phyloP scores from a whole-genome alignment of 2,888 invertebrate species.

The Chrysodeixis includens region DNA sequence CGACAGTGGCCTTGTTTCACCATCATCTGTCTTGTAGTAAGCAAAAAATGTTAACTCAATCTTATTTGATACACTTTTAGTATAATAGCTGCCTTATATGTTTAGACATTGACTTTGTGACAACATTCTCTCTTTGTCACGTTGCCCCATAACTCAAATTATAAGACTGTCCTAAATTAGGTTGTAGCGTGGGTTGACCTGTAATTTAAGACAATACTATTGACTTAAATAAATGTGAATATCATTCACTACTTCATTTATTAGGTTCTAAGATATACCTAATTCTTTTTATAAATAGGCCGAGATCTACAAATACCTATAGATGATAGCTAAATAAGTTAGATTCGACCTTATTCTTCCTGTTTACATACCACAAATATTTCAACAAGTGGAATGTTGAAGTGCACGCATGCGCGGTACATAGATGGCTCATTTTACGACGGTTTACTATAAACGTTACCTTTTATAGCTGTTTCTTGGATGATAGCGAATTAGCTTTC shows the following conservation, averaged over 20 bases:
- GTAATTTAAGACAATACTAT: too few relatives aligned
- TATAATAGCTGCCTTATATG: neutral
- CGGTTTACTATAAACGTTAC: neutral
- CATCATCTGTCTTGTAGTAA: slow-evolving; percentile 17
- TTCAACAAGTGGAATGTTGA: neutral
- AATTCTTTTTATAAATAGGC: too few relatives aligned
- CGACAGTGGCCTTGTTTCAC: slow-evolving; percentile 52
- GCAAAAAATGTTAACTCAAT: slow-evolving; percentile 3
- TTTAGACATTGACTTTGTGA: neutral
- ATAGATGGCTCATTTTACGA: neutral
- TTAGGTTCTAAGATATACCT: too few relatives aligned
- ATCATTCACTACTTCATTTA: too few relatives aligned
- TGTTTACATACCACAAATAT: neutral
- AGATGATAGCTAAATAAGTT: neutral
- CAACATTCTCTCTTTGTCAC: neutral
- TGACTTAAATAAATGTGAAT: too few relatives aligned
- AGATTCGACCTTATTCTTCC: neutral
- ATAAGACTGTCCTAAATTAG: neutral
- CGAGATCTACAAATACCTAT: too few relatives aligned
- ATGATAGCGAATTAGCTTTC: neutral
- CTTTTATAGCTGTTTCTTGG: neutral
- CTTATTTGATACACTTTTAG: slow-evolving; percentile 4
- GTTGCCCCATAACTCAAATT: neutral
- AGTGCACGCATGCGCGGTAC: neutral
- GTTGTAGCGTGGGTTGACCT: too few relatives aligned